Evolutionary conservation across 2,113 vertebrate species (phyloP), one percentile per base, ranked within the genome.

Genomic region (Aegithalos caudatus): DNA sequence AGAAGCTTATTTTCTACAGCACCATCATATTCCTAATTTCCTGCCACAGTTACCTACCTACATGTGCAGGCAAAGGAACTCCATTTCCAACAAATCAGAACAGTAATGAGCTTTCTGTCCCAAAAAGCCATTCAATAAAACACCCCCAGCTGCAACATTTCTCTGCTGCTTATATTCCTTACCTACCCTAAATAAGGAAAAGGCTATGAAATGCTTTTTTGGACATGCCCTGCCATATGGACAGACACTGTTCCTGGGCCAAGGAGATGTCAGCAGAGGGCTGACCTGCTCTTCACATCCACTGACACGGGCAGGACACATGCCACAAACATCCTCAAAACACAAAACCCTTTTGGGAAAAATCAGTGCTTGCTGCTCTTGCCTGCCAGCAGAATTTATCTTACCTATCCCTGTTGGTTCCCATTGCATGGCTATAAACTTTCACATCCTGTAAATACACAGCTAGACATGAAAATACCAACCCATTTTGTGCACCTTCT

Each of bases 291-390:
- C 53, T 57, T 56, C 35, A n/a, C 4, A 67, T 2, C 44, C 29
- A 24, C 3, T 64, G 38, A 28, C 24, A 37, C 0, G 4, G 27
- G 28, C 29, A 77, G 31, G 67, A 61, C 24, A n/a, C 0, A 0
- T 28, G n/a, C 72, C 73, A 83, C 60, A 53, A 40, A 4, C 27
- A 56, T 15, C 15, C 35, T 69, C 38, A 69, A 29, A 24, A 66
- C 76, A 25, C 7, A 21, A 67, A 72, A 57, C 1, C 14, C 22
- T 64, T 70, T 45, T 1, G 15, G 50, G 57, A 76, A 74, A 76
- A 78, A 47, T 11, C 42, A 37, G 71, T 42, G n/a, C 20, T 61
- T 1, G 1, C 10, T 88, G 53, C 33, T 76, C 44, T 51, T 23
- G 27, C 38, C 33, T 90, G 38, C 88, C 88, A 80, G 79, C 27